Evolutionary conservation across 2,888 invertebrate species (phyloP).

Genomic region (Pollenia griseotomentosa): DNA sequence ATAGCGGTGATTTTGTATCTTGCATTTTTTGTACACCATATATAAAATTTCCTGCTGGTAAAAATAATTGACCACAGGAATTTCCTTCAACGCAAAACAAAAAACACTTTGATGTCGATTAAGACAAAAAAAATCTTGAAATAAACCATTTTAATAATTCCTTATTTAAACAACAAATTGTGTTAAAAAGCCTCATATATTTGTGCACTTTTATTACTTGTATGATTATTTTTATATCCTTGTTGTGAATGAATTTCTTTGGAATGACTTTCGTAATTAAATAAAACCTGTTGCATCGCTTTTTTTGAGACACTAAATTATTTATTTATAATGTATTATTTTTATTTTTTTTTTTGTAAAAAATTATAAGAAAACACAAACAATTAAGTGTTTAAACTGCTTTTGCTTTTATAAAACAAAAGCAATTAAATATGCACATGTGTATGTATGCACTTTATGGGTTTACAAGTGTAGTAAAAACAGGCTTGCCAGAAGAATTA

Average conservation of each 20-base stretch:
- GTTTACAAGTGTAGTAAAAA: not conserved
- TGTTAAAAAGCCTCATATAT: not conserved
- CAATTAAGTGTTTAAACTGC: slow-evolving; percentile 19
- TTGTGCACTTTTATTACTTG: slow-evolving; percentile 40
- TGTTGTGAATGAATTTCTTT: slow-evolving; percentile 51
- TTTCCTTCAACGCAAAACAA: no score
- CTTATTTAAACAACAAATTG: no score
- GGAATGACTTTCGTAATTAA: slow-evolving; percentile 57
- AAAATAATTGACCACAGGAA: no score
- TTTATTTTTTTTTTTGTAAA: slow-evolving; percentile 18
- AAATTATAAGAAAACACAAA: not conserved
- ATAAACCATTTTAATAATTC: no score
- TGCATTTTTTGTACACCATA: no score
- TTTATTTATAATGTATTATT: slow-evolving; percentile 3
- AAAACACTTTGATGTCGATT: no score
- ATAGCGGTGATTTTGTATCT: no score
- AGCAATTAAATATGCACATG: not conserved
- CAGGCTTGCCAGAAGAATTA: no score
- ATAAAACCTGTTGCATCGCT: slow-evolving; percentile 52
- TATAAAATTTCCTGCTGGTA: no score
- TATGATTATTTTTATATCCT: slow-evolving; percentile 59
- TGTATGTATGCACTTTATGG: not conserved
- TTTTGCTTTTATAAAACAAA: slow-evolving; percentile 23
- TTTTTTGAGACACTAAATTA: slow-evolving; percentile 8
- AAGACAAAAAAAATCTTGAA: no score